Conservation (phyloP, 2,888 invertebrate species). For the Plebejus melissa region DNA sequence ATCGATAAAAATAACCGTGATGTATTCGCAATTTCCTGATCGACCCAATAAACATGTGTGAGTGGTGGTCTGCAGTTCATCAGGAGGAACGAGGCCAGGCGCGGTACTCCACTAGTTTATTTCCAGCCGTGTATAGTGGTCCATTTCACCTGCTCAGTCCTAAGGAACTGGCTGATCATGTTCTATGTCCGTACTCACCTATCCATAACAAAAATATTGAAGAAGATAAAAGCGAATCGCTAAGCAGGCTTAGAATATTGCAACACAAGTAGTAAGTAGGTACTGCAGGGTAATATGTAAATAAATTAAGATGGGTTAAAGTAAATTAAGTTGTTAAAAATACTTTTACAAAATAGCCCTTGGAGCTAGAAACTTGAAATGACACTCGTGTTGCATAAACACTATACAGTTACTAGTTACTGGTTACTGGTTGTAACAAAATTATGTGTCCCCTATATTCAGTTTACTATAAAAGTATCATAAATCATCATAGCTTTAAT, state of each 20-base stretch:
- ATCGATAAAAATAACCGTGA: slow-evolving; percentile 57
- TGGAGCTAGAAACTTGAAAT: no score
- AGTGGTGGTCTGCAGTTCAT: slow-evolving; percentile 63
- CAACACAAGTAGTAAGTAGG: background rate
- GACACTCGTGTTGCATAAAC: no score
- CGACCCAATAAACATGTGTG: slow-evolving; percentile 61
- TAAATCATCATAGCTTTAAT: no score
- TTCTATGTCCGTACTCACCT: slow-evolving; percentile 16
- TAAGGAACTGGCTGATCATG: slow-evolving; percentile 31
- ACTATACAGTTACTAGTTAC: no score
- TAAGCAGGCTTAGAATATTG: background rate
- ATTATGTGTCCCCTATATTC: no score
- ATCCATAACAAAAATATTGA: slow-evolving; percentile 12
- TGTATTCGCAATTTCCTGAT: slow-evolving; percentile 61
- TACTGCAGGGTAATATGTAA: background rate
- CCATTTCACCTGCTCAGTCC: slow-evolving; percentile 33
- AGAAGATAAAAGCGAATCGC: slow-evolving; percentile 6
- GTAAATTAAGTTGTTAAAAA: no score
- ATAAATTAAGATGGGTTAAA: no score
- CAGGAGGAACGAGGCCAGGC: slow-evolving; percentile 55
- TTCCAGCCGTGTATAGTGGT: slow-evolving; percentile 47
- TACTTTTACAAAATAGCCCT: no score
- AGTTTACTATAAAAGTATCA: no score
- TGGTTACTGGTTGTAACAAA: no score
- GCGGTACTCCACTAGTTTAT: slow-evolving; percentile 9